phyloP scores from a whole-genome alignment of 1,140 invertebrate species.

The Drosophila prosaltans region DNA sequence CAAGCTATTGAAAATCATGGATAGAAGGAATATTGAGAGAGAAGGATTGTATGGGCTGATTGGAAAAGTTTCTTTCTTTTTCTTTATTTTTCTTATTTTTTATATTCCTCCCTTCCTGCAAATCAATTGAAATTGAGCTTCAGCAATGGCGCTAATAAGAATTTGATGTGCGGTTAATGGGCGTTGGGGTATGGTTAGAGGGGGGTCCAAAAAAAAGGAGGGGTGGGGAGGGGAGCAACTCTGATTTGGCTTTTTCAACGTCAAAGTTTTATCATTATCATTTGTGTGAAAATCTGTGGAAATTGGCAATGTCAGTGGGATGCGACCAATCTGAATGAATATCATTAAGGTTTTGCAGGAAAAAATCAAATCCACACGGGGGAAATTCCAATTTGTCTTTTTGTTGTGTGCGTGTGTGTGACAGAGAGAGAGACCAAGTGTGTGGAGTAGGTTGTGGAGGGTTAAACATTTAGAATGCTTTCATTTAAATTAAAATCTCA shows the following conservation, averaged over 20 bases:
- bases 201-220: not conserved
- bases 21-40: conserved; percentile 6
- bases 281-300: conserved; percentile 45
- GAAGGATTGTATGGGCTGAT: conserved; percentile 74
- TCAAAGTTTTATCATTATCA: conserved; percentile 75
- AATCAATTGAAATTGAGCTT: conserved; percentile 78
- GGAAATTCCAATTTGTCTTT: conserved; percentile 10
- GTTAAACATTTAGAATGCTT: not conserved
- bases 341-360: conserved; percentile 3
- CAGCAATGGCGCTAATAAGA: conserved; percentile 66
- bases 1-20: conserved; percentile 24
- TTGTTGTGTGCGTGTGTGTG: not conserved
- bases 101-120: not conserved
- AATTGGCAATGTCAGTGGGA: conserved; percentile 36
- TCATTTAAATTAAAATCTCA: conserved; percentile 5
- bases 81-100: not conserved
- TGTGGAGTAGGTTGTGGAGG: not conserved
- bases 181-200: conserved; percentile 16
- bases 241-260: conserved; percentile 35
- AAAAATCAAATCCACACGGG: conserved; percentile 7
- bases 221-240: not conserved
- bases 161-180: conserved; percentile 76
- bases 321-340: conserved; percentile 10
- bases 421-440: not conserved
- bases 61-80: conserved; percentile 72